phyloP scores from a whole-genome alignment of 2,888 invertebrate genomes.

The Eupithecia tripunctaria region DNA sequence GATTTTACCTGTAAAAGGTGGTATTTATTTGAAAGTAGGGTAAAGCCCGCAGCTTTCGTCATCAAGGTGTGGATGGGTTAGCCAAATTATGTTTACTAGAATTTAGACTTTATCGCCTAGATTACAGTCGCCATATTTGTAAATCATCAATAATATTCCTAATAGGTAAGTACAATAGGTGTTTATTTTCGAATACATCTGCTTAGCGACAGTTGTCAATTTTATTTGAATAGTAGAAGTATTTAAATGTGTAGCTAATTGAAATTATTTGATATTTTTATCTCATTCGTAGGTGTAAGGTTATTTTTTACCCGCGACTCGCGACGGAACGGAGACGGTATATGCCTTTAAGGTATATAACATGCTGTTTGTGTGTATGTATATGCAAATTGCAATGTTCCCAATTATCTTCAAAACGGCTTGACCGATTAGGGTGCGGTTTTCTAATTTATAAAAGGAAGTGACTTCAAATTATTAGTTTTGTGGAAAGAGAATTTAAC shows the following conservation, averaged over 20 bases:
- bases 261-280: background rate
- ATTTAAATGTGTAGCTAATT: background rate
- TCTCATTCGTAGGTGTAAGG: background rate
- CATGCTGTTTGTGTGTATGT: too few species aligned
- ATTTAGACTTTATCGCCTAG: conserved; percentile 11
- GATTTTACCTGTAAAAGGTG: conserved; percentile 67
- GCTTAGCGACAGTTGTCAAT: conserved; percentile 1
- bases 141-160: conserved; percentile 1
- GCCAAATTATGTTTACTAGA: background rate
- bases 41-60: conserved; percentile 37
- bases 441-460: background rate
- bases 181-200: conserved; percentile 30
- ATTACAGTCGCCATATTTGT: background rate
- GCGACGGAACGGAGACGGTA: too few species aligned
- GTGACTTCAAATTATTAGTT: background rate
- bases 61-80: conserved; percentile 72
- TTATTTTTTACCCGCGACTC: too few species aligned
- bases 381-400: too few species aligned
- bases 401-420: too few species aligned
- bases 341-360: too few species aligned
- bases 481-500: background rate
- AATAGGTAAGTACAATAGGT: conserved; percentile 1
- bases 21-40: conserved; percentile 52
- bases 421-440: too few species aligned
- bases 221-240: background rate